These are phyloP conservation scores for Epinotia brunnichana DNA, from an alignment of 2,888 invertebrate species.

Conservation along the genomic window DNA sequence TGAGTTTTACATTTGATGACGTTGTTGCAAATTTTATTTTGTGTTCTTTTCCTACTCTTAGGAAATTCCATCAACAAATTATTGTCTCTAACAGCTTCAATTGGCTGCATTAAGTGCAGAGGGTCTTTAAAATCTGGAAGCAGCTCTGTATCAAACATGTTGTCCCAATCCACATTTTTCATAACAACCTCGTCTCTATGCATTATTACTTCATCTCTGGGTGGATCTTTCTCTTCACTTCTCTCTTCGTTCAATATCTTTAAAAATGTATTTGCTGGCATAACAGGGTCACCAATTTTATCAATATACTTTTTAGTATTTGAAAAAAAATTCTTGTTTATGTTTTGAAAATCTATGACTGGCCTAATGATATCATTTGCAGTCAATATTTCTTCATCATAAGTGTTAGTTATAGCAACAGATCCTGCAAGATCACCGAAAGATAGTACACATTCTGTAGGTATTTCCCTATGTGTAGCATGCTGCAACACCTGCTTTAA, in stretches of 20 bases:
- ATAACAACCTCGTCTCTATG: neutral
- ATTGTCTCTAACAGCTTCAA: conserved; percentile 3
- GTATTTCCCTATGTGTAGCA: conserved; percentile 1
- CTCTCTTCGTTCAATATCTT: conserved; percentile 2
- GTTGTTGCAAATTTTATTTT: conserved; percentile 36
- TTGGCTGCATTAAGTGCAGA: neutral
- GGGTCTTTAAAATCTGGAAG: conserved; percentile 48
- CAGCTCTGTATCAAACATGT: conserved; percentile 69
- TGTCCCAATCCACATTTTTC: conserved; percentile 58
- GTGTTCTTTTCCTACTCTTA: conserved; percentile 32
- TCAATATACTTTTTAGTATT: conserved; percentile 18
- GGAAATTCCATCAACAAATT: conserved; percentile 21
- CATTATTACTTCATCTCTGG: conserved; percentile 1
- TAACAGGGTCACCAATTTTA: neutral
- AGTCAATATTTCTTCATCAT: conserved; percentile 34
- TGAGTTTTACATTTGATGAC: conserved; percentile 49
- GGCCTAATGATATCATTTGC: conserved; percentile 36
- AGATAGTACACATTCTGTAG: conserved; percentile 4
- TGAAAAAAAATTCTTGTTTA: conserved; percentile 16
- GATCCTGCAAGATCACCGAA: conserved; percentile 17
- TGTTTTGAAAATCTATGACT: conserved; percentile 14
- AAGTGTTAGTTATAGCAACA: conserved; percentile 2
- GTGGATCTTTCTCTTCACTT: neutral
- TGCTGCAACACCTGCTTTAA: neutral
- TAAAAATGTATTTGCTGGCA: conserved; percentile 9